Percentiles rank a stretch among this genome's conserved stretches.
Conservation (phyloP, 2,888 invertebrate genomes). For the Aricia artaxerxes region DNA sequence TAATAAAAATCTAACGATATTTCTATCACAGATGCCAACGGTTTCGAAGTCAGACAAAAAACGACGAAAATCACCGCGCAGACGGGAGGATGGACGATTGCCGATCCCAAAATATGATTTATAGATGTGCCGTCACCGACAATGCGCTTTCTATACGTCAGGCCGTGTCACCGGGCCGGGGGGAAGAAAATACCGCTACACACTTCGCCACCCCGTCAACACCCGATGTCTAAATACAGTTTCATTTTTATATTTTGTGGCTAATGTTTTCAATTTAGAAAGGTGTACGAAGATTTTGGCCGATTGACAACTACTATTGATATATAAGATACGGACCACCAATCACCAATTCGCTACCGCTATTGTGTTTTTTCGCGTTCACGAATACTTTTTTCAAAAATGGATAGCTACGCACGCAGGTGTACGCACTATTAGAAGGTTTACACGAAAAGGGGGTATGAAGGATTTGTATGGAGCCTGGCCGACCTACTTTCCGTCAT, state of each 20-base stretch:
- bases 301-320: no score
- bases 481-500: no score
- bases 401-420: no score
- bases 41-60: slow-evolving; percentile 75
- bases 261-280: not conserved
- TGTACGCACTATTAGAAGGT: no score
- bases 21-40: slow-evolving; percentile 59
- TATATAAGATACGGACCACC: no score
- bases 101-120: slow-evolving; percentile 75
- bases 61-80: slow-evolving; percentile 66
- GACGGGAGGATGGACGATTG: slow-evolving; percentile 67
- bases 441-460: no score
- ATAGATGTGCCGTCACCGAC: slow-evolving; percentile 75
- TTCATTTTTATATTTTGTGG: not conserved
- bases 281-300: no score
- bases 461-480: no score
- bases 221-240: slow-evolving; percentile 32
- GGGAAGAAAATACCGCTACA: slow-evolving; percentile 53
- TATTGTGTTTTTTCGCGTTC: no score
- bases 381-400: no score
- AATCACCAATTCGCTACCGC: no score
- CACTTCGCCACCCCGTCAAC: not conserved
- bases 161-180: slow-evolving; percentile 50
- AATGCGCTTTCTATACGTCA: slow-evolving; percentile 76
- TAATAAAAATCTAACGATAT: slow-evolving; percentile 61